Percentiles rank a stretch among this genome's conserved stretches.
These are phyloP conservation scores for Cirrhinus mrigala DNA, from an alignment of 2,797 vertebrate genomes.

Conservation along the genomic window DNA sequence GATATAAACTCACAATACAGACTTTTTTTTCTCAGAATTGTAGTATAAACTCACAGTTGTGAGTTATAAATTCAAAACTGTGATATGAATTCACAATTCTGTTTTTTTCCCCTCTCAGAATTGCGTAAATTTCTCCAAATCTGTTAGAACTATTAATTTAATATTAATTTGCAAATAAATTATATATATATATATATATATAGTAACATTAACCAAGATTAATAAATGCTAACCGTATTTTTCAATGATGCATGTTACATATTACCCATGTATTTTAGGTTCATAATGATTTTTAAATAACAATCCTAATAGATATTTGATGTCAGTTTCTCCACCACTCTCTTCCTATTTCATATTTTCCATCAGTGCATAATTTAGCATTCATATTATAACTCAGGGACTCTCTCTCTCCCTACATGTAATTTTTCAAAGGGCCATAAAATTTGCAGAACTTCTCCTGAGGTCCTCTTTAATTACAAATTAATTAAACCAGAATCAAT, in stretches of 20 bases:
- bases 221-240: not conserved
- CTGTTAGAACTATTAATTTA: too few species aligned
- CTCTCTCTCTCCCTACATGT: slow-evolving; percentile 26
- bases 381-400: slow-evolving; percentile 26
- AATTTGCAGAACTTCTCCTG: slow-evolving; percentile 59
- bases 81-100: too few species aligned
- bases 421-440: slow-evolving; percentile 52
- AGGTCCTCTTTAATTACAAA: slow-evolving; percentile 79
- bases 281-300: not conserved
- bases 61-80: too few species aligned
- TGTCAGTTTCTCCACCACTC: not conserved
- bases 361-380: slow-evolving; percentile 13
- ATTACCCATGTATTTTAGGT: not conserved
- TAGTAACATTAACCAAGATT: not conserved
- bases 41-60: too few species aligned
- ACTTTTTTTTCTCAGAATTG: too few species aligned
- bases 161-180: not conserved
- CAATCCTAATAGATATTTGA: not conserved
- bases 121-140: too few species aligned
- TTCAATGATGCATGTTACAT: not conserved
- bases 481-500: slow-evolving; percentile 82
- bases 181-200: too few species aligned
- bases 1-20: too few species aligned
- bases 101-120: too few species aligned
- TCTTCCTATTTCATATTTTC: not conserved